Percentiles rank a stretch among this genome's conserved stretches.
phyloP scores from a whole-genome alignment of 2,888 invertebrate species.

The Lomographa bimaculata region DNA sequence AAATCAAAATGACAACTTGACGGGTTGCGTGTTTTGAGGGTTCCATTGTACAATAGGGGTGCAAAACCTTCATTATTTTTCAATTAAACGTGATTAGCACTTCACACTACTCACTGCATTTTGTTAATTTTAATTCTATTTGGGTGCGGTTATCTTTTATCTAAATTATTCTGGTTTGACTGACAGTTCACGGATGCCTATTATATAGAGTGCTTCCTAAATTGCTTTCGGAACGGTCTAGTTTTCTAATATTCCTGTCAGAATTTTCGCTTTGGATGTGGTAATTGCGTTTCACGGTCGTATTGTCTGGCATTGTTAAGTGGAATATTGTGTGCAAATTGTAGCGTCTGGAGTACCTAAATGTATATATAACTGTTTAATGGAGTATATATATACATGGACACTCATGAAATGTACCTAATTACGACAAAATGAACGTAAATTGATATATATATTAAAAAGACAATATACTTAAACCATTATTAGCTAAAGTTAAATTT shows the following conservation, averaged over 20 bases:
- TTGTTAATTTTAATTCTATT: conserved; percentile 43
- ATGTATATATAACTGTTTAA: too few relatives aligned
- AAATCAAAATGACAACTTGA: conserved; percentile 48
- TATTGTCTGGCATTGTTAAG: conserved; percentile 9
- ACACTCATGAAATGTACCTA: too few relatives aligned
- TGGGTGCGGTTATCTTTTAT: conserved; percentile 42
- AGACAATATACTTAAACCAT: too few relatives aligned
- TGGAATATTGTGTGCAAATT: not conserved
- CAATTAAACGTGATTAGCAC: conserved; percentile 56
- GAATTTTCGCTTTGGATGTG: conserved; percentile 11
- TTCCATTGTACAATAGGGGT: conserved; percentile 41
- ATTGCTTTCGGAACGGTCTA: conserved; percentile 31
- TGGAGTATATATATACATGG: too few relatives aligned
- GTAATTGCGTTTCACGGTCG: conserved; percentile 13
- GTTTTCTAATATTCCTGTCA: conserved; percentile 30
- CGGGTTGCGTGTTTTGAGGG: conserved; percentile 57
- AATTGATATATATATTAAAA: too few relatives aligned
- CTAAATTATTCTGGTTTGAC: conserved; percentile 40
- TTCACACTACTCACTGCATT: conserved; percentile 40
- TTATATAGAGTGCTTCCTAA: conserved; percentile 42
- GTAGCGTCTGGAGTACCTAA: too few relatives aligned
- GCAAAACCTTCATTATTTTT: conserved; percentile 61
- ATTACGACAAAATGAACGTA: too few relatives aligned
- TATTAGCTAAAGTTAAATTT: too few relatives aligned
- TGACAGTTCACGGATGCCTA: conserved; percentile 36